Evolutionary conservation across 2,113 vertebrate species (phyloP).

Genomic region (Struthio camelus): DNA sequence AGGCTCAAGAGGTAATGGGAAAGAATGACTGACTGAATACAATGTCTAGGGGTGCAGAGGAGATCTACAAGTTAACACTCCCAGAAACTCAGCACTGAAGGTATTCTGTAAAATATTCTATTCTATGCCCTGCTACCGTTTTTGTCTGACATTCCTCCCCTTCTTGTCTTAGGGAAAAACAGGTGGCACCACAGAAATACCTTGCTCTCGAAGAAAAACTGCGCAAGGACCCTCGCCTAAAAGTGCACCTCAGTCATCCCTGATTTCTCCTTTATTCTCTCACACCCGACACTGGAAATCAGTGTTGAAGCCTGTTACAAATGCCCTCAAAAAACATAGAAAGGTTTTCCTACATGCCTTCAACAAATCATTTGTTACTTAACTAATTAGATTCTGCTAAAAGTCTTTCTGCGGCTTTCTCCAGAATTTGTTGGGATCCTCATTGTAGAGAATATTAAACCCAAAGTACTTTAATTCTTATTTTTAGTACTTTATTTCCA

Average conservation of each 20-base stretch:
- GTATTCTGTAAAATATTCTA: background rate
- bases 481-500: background rate
- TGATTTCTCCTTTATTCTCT: background rate
- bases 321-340: background rate
- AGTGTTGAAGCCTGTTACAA: background rate
- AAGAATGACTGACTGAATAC: background rate
- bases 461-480: background rate
- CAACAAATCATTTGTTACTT: background rate
- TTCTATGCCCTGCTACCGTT: background rate
- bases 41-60: background rate
- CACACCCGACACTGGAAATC: background rate
- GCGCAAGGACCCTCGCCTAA: slow-evolving; percentile 69
- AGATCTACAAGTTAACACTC: background rate
- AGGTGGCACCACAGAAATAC: slow-evolving; percentile 68
- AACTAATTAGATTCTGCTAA: background rate
- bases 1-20: slow-evolving; percentile 74
- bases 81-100: background rate
- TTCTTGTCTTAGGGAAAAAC: slow-evolving; percentile 73
- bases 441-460: background rate
- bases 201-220: slow-evolving; percentile 75
- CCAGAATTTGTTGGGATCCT: background rate
- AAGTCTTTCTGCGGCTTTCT: background rate
- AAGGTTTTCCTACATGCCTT: background rate
- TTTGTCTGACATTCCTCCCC: background rate
- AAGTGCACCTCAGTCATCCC: background rate